Evolutionary conservation across 2,113 vertebrate genomes (phyloP).

Genomic region (Spheniscus mendiculus): DNA sequence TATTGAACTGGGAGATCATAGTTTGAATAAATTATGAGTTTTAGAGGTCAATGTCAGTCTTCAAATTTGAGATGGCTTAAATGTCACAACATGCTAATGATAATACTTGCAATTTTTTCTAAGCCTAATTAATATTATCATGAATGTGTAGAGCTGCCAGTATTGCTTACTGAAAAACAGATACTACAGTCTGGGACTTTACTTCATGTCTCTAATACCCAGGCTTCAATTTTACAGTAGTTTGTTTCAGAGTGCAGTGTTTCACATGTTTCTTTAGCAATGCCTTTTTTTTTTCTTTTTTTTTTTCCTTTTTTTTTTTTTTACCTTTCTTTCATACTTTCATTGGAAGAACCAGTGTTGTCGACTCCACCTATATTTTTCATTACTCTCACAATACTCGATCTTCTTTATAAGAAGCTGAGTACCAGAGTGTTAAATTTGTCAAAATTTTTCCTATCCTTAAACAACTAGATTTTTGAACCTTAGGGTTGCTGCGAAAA

Average conservation of each 20-base stretch:
- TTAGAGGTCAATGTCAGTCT: not conserved
- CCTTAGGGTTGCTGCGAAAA: not conserved
- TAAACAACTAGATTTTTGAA: not conserved
- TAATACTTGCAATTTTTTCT: not conserved
- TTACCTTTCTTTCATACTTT: not conserved
- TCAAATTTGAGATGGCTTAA: not conserved
- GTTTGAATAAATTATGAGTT: not conserved
- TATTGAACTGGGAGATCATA: not conserved
- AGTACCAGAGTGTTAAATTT: not conserved
- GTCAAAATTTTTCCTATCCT: not conserved
- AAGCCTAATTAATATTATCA: not conserved
- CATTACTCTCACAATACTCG: not conserved
- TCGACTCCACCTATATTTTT: not conserved
- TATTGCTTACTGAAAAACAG: not conserved
- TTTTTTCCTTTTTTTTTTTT: not conserved
- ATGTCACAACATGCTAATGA: not conserved
- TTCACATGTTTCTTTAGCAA: not conserved
- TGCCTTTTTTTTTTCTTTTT: not conserved
- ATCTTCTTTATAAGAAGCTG: not conserved
- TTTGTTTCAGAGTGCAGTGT: not conserved
- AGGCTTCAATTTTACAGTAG: not conserved
- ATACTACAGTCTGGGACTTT: not conserved
- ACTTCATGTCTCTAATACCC: not conserved
- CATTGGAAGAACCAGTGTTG: not conserved
- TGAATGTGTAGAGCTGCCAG: not conserved